Evolutionary conservation across 2,888 invertebrate genomes (phyloP), one percentile per base, ranked within the genome.

Genomic region (Halocaridina rubra): DNA sequence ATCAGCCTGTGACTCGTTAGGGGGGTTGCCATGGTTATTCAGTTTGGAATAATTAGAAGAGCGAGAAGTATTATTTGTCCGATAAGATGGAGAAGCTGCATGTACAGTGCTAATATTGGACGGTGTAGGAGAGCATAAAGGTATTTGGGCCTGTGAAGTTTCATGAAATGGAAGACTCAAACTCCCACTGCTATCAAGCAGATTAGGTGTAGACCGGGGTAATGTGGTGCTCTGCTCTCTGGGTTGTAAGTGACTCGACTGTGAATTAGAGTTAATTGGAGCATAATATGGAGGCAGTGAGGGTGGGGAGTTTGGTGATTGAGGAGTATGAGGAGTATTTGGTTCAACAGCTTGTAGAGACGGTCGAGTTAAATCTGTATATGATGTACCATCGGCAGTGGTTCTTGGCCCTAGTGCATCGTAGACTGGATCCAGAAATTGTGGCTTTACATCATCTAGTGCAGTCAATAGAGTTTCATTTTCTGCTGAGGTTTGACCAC

Each of bases 361-460:
- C 3, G 87, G 81, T 91, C 95, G 95, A 90, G 96, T 95, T 88
- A 97, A 92, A 32, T 96, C 96, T 90, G 96, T 94, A 30, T 95
- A 96, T 8, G 96, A 96, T 2, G 89, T 89, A 72, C 97, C 97
- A 88, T 96, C 95, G 46, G 96, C 96, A 10, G 96, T 97, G 77
- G 96, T 95, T 88, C 96, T 93, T 78, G 96, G 95, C 7, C 96
- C 96, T 95, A 96, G 96, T 91, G 96, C 96, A 92, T 97, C 97
- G 91, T 97, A 96, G 87, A 95, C 94, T 0, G 96, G 96, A 90
- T 89, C 86, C n/a, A n/a, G n/a, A 27, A 72, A 69, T 2, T 32
- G 32, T 5, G 67, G 8, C 3, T 75, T 39, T 29, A 53, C 71
- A 64, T 33, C 72, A 19, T 84, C 82, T 27, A 92, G 92, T 27